phyloP scores from a whole-genome alignment of 2,797 vertebrate genomes.

The Arnoldichthys spilopterus region DNA sequence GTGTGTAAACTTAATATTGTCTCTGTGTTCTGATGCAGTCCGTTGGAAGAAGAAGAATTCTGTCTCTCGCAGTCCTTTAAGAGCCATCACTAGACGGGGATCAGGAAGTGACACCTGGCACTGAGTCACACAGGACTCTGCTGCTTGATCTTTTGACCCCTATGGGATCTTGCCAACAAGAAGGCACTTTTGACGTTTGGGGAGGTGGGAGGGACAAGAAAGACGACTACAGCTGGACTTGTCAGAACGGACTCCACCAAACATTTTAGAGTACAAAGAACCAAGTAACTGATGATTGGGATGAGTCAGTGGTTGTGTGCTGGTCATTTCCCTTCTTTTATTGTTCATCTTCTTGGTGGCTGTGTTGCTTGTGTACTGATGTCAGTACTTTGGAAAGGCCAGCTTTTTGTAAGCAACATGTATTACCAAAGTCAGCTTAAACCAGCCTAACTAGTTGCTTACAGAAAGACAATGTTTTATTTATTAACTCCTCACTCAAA shows the following conservation, averaged over 20 bases:
- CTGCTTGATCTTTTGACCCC: constrained; percentile 32
- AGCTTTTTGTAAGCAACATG: not conserved
- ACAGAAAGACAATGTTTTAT: constrained; percentile 19
- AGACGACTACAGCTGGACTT: constrained; percentile 42
- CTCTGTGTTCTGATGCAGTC: constrained; percentile 60
- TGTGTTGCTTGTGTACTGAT: constrained; percentile 22
- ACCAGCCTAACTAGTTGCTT: constrained; percentile 15
- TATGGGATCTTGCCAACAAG: constrained; percentile 44
- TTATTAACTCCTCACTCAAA: not conserved
- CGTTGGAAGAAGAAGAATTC: constrained; percentile 81
- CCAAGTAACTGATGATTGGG: constrained; percentile 9
- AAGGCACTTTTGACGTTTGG: constrained; percentile 39
- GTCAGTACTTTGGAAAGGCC: not conserved
- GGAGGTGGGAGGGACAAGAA: constrained; percentile 27
- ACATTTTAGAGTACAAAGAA: constrained; percentile 13
- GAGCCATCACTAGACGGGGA: constrained; percentile 73
- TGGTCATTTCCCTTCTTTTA: constrained; percentile 21
- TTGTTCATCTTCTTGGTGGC: not conserved
- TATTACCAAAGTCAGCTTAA: constrained; percentile 21
- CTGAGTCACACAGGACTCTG: constrained; percentile 59
- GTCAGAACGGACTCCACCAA: constrained; percentile 24
- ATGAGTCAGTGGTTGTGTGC: constrained; percentile 3
- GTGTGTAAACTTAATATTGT: constrained; percentile 19
- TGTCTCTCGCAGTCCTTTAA: constrained; percentile 76
- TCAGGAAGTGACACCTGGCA: constrained; percentile 76